Evolutionary conservation across 2,888 invertebrate genomes (phyloP).

Genomic region (Perizoma affinitatum): DNA sequence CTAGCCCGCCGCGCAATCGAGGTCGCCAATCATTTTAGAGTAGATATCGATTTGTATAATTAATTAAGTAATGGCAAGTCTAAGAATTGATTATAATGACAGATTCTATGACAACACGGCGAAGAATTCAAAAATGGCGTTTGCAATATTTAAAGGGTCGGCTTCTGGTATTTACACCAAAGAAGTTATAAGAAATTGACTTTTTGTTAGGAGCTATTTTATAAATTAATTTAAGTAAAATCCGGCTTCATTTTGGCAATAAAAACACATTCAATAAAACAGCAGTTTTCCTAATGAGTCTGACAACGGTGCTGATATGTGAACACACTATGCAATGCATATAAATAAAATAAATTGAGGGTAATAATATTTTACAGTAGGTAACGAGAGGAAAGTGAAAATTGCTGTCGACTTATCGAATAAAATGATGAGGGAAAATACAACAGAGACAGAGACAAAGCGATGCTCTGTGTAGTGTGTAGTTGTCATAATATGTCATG

Average conservation of each 20-base stretch:
- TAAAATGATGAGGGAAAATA: conserved; percentile 4
- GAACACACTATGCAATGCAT: conserved; percentile 7
- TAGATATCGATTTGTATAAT: too few relatives aligned
- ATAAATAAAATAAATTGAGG: background rate
- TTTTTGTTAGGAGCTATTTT: too few relatives aligned
- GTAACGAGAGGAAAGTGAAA: conserved; percentile 10
- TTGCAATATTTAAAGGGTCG: background rate
- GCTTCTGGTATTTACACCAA: too few relatives aligned
- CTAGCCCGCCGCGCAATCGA: too few relatives aligned
- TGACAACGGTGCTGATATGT: conserved; percentile 1
- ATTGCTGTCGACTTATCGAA: background rate
- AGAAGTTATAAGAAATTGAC: too few relatives aligned
- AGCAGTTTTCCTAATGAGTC: background rate
- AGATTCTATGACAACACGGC: background rate
- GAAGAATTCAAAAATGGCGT: background rate
- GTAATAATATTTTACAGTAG: background rate
- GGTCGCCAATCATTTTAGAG: too few relatives aligned
- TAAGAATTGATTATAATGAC: too few relatives aligned
- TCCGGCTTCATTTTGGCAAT: too few relatives aligned
- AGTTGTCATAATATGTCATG: too few relatives aligned
- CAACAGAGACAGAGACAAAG: background rate
- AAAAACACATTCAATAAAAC: too few relatives aligned
- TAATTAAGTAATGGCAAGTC: too few relatives aligned
- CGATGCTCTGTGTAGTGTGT: background rate
- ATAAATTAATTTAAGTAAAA: too few relatives aligned